These are phyloP conservation scores for Atrichornis clamosus DNA, from an alignment of 2,113 vertebrate species.

Conservation along the genomic window DNA sequence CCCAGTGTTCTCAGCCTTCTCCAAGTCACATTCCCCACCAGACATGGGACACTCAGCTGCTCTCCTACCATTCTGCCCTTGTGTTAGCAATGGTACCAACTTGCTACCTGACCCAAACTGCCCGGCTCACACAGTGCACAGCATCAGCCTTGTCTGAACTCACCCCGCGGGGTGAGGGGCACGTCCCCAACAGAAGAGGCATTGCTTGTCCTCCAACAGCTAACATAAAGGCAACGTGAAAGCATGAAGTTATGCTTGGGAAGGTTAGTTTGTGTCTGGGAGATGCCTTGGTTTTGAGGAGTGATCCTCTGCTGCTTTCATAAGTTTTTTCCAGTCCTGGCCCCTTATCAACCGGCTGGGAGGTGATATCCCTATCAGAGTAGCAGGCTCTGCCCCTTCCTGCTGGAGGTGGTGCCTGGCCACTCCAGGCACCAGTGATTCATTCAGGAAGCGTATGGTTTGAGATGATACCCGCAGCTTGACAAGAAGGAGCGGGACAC, in stretches of 20 bases:
- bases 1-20: background rate
- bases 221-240: background rate
- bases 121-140: rapidly evolving
- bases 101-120: background rate
- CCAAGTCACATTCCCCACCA: background rate
- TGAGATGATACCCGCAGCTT: background rate
- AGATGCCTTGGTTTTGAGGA: background rate
- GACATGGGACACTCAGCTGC: background rate
- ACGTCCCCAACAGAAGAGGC: rapidly evolving
- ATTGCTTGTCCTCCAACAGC: background rate
- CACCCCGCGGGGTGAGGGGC: rapidly evolving
- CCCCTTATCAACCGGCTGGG: background rate
- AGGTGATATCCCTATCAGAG: background rate
- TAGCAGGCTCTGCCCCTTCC: background rate
- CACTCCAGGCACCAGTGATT: background rate
- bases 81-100: background rate
- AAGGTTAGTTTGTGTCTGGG: background rate
- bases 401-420: background rate
- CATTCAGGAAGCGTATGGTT: background rate
- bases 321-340: background rate
- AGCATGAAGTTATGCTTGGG: background rate
- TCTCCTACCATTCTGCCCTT: background rate
- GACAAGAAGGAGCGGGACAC: background rate
- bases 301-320: background rate
- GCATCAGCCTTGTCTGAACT: background rate